Conservation (phyloP, 2,888 invertebrate genomes). For the Gerosis bhagava region DNA sequence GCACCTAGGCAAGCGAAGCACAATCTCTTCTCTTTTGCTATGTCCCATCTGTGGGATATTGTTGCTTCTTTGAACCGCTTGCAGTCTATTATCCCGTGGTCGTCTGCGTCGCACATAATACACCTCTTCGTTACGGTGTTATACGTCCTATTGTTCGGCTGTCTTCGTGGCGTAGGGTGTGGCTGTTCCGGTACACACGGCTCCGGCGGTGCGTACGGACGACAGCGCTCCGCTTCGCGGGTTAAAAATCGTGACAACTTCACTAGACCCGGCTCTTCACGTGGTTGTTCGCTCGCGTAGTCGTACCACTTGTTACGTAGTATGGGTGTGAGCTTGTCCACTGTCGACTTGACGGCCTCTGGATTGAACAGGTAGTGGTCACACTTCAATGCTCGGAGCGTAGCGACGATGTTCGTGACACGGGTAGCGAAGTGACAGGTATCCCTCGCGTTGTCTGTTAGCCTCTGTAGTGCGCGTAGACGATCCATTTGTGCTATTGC, state of each 20-base stretch:
- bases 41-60: slow-evolving; percentile 6
- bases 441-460: slow-evolving; percentile 5
- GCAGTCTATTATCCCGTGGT: no score
- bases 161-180: no score
- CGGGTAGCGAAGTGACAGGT: slow-evolving; percentile 6
- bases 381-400: neutral
- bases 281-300: neutral
- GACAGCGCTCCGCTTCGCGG: neutral
- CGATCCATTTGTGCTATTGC: slow-evolving; percentile 4
- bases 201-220: neutral
- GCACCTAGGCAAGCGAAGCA: slow-evolving; percentile 5
- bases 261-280: neutral
- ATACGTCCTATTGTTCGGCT: no score
- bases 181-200: no score
- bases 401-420: slow-evolving; percentile 4
- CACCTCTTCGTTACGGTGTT: no score
- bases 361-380: neutral
- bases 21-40: neutral
- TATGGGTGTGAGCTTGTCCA: neutral
- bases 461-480: slow-evolving; percentile 3
- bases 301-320: neutral
- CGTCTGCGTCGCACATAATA: no score
- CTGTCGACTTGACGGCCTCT: neutral
- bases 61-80: neutral
- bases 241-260: neutral